Evolutionary conservation across 2,888 invertebrate species (phyloP).

Genomic region (Morpho helenor): DNA sequence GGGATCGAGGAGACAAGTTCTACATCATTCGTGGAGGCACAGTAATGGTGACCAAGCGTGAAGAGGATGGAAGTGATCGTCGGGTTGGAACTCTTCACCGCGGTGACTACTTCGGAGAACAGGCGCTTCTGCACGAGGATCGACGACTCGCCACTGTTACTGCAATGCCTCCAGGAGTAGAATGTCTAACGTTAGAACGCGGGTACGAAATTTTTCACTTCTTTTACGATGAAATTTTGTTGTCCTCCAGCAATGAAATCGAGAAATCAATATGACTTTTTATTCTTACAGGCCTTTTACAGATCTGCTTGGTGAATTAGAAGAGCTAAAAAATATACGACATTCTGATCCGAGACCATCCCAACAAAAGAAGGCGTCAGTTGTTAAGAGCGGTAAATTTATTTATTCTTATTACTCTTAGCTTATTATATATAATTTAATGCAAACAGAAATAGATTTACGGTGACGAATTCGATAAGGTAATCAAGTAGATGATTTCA

Average conservation of each 20-base stretch:
- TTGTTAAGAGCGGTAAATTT: conserved; percentile 59
- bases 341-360: conserved; percentile 58
- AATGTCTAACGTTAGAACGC: conserved; percentile 92
- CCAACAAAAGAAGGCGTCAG: conserved; percentile 55
- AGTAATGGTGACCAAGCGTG: conserved; percentile 85
- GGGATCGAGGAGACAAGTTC: conserved; percentile 93
- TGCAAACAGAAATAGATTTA: too few species aligned
- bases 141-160: conserved; percentile 94
- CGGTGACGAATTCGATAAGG: too few species aligned
- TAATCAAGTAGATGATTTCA: too few species aligned
- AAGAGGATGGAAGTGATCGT: conserved; percentile 79
- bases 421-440: too few species aligned
- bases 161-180: conserved; percentile 89
- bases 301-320: conserved; percentile 89
- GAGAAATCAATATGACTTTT: not conserved
- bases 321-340: conserved; percentile 76
- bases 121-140: conserved; percentile 91
- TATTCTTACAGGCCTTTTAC: conserved; percentile 83
- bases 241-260: too few species aligned
- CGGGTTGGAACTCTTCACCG: conserved; percentile 84
- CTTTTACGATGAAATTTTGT: too few species aligned
- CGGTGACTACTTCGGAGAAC: conserved; percentile 94
- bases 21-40: conserved; percentile 93
- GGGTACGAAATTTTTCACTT: conserved; percentile 74
- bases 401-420: not conserved